Conservation (phyloP, 2,888 invertebrate species). For the Nyleta sp. region DNA sequence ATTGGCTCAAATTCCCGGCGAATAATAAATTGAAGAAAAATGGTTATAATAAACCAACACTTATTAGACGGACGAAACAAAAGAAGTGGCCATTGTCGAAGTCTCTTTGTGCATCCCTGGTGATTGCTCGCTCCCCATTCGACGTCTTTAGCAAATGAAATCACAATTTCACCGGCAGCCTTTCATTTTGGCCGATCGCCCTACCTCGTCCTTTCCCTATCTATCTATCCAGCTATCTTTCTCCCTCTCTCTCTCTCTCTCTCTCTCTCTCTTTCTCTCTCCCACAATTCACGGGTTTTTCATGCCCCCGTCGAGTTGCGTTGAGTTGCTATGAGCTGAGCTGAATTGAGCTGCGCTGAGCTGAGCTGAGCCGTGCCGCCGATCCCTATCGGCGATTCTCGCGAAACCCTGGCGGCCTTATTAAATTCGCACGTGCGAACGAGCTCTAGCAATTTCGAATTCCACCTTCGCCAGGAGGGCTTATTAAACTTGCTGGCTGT, state of each 20-base stretch:
- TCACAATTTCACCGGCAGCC: conserved; percentile 70
- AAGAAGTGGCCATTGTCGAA: conserved; percentile 22
- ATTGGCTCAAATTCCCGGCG: neutral
- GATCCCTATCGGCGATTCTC: conserved; percentile 48
- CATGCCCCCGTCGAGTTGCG: too few species aligned
- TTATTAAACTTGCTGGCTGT: conserved; percentile 44
- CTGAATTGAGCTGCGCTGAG: neutral
- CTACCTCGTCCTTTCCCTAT: conserved; percentile 8
- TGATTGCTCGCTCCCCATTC: conserved; percentile 34
- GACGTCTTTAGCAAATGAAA: too few species aligned
- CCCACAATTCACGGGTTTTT: conserved; percentile 17
- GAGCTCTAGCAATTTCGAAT: conserved; percentile 63
- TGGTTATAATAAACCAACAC: conserved; percentile 32
- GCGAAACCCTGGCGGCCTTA: conserved; percentile 60
- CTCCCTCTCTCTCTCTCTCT: neutral
- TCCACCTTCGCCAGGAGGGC: conserved; percentile 35
- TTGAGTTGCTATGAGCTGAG: too few species aligned
- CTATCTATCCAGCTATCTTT: too few species aligned
- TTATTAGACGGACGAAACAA: conserved; percentile 28
- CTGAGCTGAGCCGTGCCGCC: conserved; percentile 3
- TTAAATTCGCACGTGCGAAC: conserved; percentile 70
- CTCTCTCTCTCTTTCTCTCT: neutral
- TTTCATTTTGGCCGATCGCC: conserved; percentile 62
- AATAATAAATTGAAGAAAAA: conserved; percentile 24
- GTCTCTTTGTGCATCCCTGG: conserved; percentile 36